Base-by-base conservation (phyloP, 2,113 vertebrate species). In the Setophaga coronata region DNA sequence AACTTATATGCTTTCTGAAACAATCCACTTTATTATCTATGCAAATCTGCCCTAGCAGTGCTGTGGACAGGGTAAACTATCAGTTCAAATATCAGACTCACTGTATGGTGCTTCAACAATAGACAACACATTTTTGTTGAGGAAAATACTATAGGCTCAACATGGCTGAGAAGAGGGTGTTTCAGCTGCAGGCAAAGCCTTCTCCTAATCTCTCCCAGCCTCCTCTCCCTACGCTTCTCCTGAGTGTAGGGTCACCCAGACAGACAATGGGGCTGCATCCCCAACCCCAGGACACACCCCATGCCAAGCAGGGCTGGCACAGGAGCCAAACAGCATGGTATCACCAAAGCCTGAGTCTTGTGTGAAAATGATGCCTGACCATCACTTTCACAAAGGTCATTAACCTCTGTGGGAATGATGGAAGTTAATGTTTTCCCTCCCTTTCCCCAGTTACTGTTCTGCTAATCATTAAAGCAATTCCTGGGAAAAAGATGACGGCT, bases 221-320 rank as follows among this genome's bases (percentile, higher is more conserved):
- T 20, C 5, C 24, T 40, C 23, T 82, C 47, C 34, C 34, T 77
- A 33, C 7, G 19, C 4, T 34, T 57, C 5, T 48, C 7, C 8
- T 43, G 40, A 43, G 12, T 43, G 15, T 3, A 23, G n/a, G 40
- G 7, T 17, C 3, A 7, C 19, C 24, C n/a, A 79, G 48, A 13
- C 13, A 54, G 64, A 50, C 0, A 0, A 24, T 0, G 1, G 5
- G 29, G 18, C 26, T 45, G 21, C 11, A 58, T 31, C 81, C 19
- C 51, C 0, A 0, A 11, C 23, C 28, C 50, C 0, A 0, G 34
- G 69, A 28, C 25, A 45, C 0, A 0, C 18, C 54, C 11, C n/a
- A 23, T 1, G 6, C 51, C 38, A 67, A 53, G 33, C 38, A 72
- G 16, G 25, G 12, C 53, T 29, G 38, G 33, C 5, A 34, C 18